Evolutionary conservation across 2,113 vertebrate genomes (phyloP).

Genomic region (Microcebus tavaratra): DNA sequence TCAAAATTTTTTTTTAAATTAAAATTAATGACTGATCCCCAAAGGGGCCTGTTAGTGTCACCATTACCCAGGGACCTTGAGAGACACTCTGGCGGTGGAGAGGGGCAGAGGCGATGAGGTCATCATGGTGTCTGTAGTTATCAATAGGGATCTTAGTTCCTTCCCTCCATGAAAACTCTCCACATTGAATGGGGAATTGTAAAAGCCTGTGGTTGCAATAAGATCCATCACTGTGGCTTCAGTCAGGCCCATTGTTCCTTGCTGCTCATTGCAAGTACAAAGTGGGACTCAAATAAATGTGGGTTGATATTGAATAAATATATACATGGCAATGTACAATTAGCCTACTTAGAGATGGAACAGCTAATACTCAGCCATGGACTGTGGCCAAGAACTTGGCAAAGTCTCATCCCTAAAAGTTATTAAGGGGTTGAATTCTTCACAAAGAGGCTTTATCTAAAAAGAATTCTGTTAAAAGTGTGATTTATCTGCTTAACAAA

Average conservation of each 20-base stretch:
- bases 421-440: not conserved
- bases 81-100: conserved; percentile 28
- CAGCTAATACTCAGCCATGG: not conserved
- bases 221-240: conserved; percentile 59
- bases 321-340: not conserved
- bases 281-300: conserved; percentile 47
- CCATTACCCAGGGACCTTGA: conserved; percentile 41
- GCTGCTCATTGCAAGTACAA: conserved; percentile 29
- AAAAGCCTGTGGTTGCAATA: conserved; percentile 71
- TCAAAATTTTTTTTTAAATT: conserved; percentile 34
- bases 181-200: conserved; percentile 57
- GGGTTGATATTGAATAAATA: conserved; percentile 49
- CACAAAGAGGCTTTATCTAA: not conserved
- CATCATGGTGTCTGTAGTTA: conserved; percentile 50
- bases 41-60: conserved; percentile 62
- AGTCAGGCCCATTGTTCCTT: conserved; percentile 48
- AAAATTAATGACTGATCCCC: conserved; percentile 58
- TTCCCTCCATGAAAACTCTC: conserved; percentile 32
- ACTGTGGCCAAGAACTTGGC: not conserved
- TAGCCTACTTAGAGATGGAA: not conserved
- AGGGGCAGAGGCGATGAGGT: conserved; percentile 46
- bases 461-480: not conserved
- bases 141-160: conserved; percentile 59
- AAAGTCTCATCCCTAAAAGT: not conserved
- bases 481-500: not conserved